Percentiles rank a stretch among this genome's conserved stretches.
phyloP scores from a whole-genome alignment of 2,888 invertebrate species.

The Macrostomum cliftonense region DNA sequence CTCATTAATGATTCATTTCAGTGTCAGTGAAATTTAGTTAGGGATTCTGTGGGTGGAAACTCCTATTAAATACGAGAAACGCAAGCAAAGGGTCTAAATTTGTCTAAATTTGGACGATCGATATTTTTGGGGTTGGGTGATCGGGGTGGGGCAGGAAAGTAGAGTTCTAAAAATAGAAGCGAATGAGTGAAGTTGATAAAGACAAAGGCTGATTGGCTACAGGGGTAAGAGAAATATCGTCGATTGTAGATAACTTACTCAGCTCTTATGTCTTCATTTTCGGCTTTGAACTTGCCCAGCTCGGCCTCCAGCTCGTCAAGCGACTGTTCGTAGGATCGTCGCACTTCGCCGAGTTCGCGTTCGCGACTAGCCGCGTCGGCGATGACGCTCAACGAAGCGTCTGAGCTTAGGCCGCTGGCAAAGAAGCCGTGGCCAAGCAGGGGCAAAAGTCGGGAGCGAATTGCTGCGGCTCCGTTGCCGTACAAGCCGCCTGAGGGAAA shows the following conservation, averaged over 20 bases:
- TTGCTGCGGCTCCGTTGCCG: slow-evolving; percentile 20
- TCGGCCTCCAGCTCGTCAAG: slow-evolving; percentile 25
- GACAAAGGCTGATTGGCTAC: too few relatives aligned
- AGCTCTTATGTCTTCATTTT: slow-evolving; percentile 26
- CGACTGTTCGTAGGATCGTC: slow-evolving; percentile 27
- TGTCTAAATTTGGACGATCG: too few relatives aligned
- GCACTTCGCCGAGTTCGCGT: slow-evolving; percentile 23
- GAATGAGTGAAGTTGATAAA: too few relatives aligned
- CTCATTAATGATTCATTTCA: background rate
- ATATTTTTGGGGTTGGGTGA: too few relatives aligned
- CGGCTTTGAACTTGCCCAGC: slow-evolving; percentile 19
- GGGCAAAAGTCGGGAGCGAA: slow-evolving; percentile 30
- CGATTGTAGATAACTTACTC: slow-evolving; percentile 20
- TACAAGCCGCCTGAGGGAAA: too few relatives aligned
- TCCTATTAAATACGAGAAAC: too few relatives aligned
- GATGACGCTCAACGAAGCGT: slow-evolving; percentile 23
- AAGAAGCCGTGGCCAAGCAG: slow-evolving; percentile 29
- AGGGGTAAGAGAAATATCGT: too few relatives aligned
- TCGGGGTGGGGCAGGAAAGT: too few relatives aligned
- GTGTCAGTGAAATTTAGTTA: too few relatives aligned
- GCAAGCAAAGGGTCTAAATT: too few relatives aligned
- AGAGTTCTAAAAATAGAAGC: too few relatives aligned
- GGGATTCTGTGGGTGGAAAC: too few relatives aligned
- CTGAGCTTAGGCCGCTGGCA: slow-evolving; percentile 20
- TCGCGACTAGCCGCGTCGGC: slow-evolving; percentile 27